Base-by-base conservation (phyloP, 2,113 vertebrate species). In the Gallinago undulata region DNA sequence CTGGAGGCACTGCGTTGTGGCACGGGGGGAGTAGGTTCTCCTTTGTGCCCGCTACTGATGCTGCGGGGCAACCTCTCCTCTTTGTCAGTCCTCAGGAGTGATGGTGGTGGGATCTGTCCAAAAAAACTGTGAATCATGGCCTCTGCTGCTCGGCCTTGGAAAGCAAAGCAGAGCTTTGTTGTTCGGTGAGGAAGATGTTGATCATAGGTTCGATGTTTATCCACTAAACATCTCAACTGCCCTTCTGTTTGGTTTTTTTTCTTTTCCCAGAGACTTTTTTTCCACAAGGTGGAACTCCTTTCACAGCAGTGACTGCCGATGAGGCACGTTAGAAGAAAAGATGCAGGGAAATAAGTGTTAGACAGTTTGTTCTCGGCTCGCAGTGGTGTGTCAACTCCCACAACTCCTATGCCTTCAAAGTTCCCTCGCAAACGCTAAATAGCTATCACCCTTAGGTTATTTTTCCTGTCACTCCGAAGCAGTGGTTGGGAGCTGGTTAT, bases 111-210 rank as follows among this genome's bases (percentile, higher is more conserved):
- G n/a, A 82, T 93, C 67, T 87, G 27, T 72, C 37, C 22, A 87
- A 74, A 43, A 43, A 86, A 66, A 63, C 87, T 80, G 33, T 89
- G 74, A 96, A 73, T 69, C 28, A 5, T 69, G 67, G 85, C 30
- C 64, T 89, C 76, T 84, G 51, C 76, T 94, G 50, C 51, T 90
- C 57, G 93, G 28, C 68, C 68, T 95, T 95, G 77, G 94, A 97
- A 97, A 91, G 60, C n/a, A 91, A 94, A 96, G 96, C 55, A 85
- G 17, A 57, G 25, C 2, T 66, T 90, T 51, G 75, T 67, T 95
- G 18, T 91, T 96, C 70, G 76, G 23, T n/a, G 55, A 93, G 55
- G 35, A 60, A 79, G 50, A 24, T 70, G 50, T 37, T 68, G 43
- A 81, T 35, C 3, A 0, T 31, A 69, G 73, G 31, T 76, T 90